Evolutionary conservation across 2,888 invertebrate species (phyloP).

Genomic region (Scaptomyza parva): DNA sequence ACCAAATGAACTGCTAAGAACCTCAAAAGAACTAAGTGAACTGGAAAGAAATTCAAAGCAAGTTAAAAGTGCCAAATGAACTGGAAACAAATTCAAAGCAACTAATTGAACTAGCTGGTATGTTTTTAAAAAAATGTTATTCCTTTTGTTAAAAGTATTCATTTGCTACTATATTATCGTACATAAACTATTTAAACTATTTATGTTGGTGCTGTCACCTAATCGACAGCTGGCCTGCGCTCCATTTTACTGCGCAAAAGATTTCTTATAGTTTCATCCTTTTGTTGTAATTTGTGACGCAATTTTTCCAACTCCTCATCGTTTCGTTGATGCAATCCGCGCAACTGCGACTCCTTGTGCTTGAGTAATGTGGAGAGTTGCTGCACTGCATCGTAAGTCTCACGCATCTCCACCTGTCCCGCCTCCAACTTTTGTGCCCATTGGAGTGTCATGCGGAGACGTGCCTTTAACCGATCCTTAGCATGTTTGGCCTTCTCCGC

Average conservation of each 20-base stretch:
- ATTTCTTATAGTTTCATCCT: slow-evolving; percentile 83
- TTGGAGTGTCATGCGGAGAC: slow-evolving; percentile 82
- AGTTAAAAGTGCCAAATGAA: too few species aligned
- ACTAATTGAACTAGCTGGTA: background rate
- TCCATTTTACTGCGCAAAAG: slow-evolving; percentile 76
- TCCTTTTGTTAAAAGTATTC: background rate
- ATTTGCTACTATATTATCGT: background rate
- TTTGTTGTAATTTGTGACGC: slow-evolving; percentile 82
- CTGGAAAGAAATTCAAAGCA: background rate
- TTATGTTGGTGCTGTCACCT: background rate
- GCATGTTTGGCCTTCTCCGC: slow-evolving; percentile 81
- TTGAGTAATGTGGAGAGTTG: slow-evolving; percentile 82
- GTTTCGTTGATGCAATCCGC: slow-evolving; percentile 81
- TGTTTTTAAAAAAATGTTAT: background rate
- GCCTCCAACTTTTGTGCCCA: slow-evolving; percentile 84
- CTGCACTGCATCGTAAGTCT: slow-evolving; percentile 82
- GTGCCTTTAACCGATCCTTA: slow-evolving; percentile 81
- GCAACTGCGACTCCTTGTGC: slow-evolving; percentile 84
- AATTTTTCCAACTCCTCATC: slow-evolving; percentile 82
- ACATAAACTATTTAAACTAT: too few species aligned
- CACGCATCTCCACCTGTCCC: slow-evolving; percentile 79
- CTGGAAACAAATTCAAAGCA: background rate
- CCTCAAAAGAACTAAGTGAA: too few species aligned
- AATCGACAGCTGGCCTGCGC: slow-evolving; percentile 66
- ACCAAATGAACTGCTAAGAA: background rate